Percentiles rank a stretch among this genome's conserved stretches.
These are phyloP conservation scores for Scarus forsteni DNA, from an alignment of 2,797 vertebrate species.

Conservation along the genomic window DNA sequence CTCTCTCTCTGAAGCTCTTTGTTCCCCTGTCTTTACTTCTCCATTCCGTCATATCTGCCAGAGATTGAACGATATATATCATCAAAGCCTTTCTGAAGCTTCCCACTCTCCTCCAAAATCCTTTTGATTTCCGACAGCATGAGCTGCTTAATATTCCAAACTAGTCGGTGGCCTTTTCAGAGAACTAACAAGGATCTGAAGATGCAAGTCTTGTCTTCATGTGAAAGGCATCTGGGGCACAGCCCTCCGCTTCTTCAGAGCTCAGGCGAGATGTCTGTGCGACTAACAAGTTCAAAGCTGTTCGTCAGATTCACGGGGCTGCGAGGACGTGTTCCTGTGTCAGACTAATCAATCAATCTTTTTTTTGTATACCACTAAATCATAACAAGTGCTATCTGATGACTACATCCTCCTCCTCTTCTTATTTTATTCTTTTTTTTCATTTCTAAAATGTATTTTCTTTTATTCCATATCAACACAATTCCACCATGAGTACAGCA, in stretches of 20 bases:
- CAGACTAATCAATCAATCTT: slow-evolving; percentile 1
- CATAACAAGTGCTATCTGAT: too few species aligned
- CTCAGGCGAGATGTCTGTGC: slow-evolving; percentile 60
- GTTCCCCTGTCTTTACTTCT: slow-evolving; percentile 67
- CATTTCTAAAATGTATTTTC: too few species aligned
- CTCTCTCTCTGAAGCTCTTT: slow-evolving; percentile 55
- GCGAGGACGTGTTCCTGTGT: slow-evolving; percentile 37
- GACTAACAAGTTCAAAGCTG: slow-evolving; percentile 65
- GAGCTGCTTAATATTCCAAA: slow-evolving; percentile 86
- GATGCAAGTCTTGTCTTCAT: slow-evolving; percentile 80
- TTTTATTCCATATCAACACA: too few species aligned
- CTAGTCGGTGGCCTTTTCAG: slow-evolving; percentile 82
- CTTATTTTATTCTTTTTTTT: too few species aligned
- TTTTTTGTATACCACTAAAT: too few species aligned
- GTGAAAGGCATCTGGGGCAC: slow-evolving; percentile 72
- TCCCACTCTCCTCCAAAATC: slow-evolving; percentile 74
- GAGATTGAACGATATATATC: slow-evolving; percentile 76
- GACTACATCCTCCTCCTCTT: too few species aligned
- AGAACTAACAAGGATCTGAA: slow-evolving; percentile 82
- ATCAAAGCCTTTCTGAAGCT: slow-evolving; percentile 79
- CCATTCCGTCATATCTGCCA: slow-evolving; percentile 74
- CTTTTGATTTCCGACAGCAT: slow-evolving; percentile 79
- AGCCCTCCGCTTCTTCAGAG: slow-evolving; percentile 61
- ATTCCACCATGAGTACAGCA: too few species aligned
- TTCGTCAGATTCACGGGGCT: slow-evolving; percentile 41